phyloP scores from a whole-genome alignment of 2,888 invertebrate genomes.

The Autographa pulchrina region DNA sequence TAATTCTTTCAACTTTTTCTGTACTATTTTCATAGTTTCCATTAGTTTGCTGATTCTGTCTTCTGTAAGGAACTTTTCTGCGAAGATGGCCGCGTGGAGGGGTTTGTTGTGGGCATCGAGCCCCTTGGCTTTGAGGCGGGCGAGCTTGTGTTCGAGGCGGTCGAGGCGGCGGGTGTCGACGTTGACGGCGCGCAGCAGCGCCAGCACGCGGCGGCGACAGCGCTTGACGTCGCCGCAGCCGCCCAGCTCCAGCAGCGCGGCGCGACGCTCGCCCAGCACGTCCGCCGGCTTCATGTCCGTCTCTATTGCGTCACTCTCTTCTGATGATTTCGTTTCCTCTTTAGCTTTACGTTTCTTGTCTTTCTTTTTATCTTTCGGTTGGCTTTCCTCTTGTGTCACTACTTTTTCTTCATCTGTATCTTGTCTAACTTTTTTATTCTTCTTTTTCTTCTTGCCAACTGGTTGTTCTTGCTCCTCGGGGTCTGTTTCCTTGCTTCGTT shows the following conservation, averaged over 20 bases:
- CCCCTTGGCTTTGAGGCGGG: constrained; percentile 73
- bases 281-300: constrained; percentile 74
- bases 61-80: constrained; percentile 72
- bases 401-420: constrained; percentile 30
- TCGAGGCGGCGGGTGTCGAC: constrained; percentile 66
- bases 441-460: constrained; percentile 43
- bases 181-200: constrained; percentile 73
- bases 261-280: constrained; percentile 73
- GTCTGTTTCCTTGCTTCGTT: constrained; percentile 12
- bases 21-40: constrained; percentile 66
- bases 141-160: constrained; percentile 72
- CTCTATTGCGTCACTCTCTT: constrained; percentile 81
- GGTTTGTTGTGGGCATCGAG: constrained; percentile 75
- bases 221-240: constrained; percentile 74
- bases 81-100: constrained; percentile 79
- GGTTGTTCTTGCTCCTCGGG: constrained; percentile 33
- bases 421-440: constrained; percentile 36
- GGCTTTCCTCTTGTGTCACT: constrained; percentile 16
- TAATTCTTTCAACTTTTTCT: constrained; percentile 59
- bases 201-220: constrained; percentile 72
- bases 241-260: constrained; percentile 73
- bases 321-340: constrained; percentile 55
- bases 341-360: constrained; percentile 37
- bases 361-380: constrained; percentile 22
- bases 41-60: constrained; percentile 70